Evolutionary conservation across 2,797 vertebrate genomes (phyloP).

Genomic region (Eutrigla gurnardus): DNA sequence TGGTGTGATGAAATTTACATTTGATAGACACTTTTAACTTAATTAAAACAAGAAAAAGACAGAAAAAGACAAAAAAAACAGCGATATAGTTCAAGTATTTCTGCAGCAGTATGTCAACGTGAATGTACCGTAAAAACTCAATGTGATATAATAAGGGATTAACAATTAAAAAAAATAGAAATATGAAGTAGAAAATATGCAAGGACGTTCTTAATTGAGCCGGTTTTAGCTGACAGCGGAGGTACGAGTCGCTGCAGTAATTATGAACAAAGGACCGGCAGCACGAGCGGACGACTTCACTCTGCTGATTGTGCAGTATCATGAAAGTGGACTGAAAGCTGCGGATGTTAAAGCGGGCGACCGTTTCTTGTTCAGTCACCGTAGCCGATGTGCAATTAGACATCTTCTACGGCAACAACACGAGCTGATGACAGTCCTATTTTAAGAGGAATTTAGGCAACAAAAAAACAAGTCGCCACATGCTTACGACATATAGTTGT

Average conservation of each 20-base stretch:
- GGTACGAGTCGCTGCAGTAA: slow-evolving; percentile 22
- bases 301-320: slow-evolving; percentile 26
- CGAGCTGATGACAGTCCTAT: neutral
- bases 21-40: too few species aligned
- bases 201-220: slow-evolving; percentile 21
- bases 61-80: too few species aligned
- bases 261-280: slow-evolving; percentile 40
- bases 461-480: neutral
- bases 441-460: neutral
- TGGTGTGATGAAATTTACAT: neutral
- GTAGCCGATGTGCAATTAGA: neutral
- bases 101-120: neutral
- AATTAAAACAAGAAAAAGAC: too few species aligned
- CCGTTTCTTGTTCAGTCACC: neutral
- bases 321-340: slow-evolving; percentile 29
- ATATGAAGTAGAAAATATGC: neutral
- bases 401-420: slow-evolving; percentile 2
- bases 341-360: neutral
- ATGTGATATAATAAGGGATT: neutral
- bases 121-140: neutral
- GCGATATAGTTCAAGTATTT: too few species aligned
- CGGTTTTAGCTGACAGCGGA: slow-evolving; percentile 32
- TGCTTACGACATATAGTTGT: neutral
- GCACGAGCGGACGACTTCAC: slow-evolving; percentile 19
- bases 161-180: neutral